A percentile compares a stretch with the other conserved stretches of the same genome.
phyloP scores from a whole-genome alignment of 2,113 vertebrate genomes.

The Astur gentilis region DNA sequence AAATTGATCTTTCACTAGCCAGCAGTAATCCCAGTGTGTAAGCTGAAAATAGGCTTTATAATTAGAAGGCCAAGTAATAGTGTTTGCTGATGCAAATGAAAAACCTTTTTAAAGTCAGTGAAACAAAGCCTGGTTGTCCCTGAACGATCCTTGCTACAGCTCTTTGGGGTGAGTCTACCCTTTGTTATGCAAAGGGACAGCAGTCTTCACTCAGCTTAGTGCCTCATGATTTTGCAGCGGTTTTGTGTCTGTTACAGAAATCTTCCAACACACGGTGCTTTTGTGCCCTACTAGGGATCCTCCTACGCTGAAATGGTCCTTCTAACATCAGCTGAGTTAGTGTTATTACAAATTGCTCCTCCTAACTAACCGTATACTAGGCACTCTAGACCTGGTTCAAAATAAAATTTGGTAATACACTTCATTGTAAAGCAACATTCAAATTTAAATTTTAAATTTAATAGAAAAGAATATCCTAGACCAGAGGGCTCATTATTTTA shows the following conservation, averaged over 20 bases:
- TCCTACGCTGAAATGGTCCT: not conserved
- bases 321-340: not conserved
- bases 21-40: not conserved
- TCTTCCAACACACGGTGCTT: fast-evolving
- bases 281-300: not conserved
- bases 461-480: not conserved
- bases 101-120: not conserved
- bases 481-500: not conserved
- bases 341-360: not conserved
- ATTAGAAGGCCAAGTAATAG: not conserved
- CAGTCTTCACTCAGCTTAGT: not conserved
- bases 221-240: not conserved
- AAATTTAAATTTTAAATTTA: not conserved
- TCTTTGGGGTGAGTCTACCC: not conserved
- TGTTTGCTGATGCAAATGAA: conserved; percentile 7
- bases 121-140: not conserved
- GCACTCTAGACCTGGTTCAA: fast-evolving
- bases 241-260: not conserved
- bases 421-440: not conserved
- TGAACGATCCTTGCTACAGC: not conserved
- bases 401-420: not conserved
- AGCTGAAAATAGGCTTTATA: not conserved
- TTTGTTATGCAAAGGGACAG: not conserved
- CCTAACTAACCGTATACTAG: not conserved
- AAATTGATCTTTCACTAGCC: not conserved